Evolutionary conservation across 1,140 invertebrate species (phyloP).

Genomic region (Drosophila subpulchrella): DNA sequence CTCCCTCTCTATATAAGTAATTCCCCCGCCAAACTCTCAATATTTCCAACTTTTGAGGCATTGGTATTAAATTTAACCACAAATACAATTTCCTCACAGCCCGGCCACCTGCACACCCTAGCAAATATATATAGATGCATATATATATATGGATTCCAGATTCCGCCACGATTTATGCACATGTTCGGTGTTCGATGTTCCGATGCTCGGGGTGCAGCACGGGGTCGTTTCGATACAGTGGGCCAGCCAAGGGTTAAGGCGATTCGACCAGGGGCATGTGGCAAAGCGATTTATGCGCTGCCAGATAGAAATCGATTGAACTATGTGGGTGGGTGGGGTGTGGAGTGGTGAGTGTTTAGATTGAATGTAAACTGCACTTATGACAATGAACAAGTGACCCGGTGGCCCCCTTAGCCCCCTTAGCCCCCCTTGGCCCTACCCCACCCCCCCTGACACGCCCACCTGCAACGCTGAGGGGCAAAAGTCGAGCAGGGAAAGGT

Average conservation of each 20-base stretch:
- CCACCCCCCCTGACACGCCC: not conserved
- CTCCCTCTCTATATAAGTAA: not conserved
- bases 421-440: too few species aligned
- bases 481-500: constrained; percentile 26
- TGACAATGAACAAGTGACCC: constrained; percentile 77
- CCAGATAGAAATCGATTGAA: constrained; percentile 80
- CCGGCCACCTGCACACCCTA: constrained; percentile 3
- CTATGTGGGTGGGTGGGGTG: constrained; percentile 20
- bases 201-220: constrained; percentile 6
- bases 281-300: constrained; percentile 80
- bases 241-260: constrained; percentile 21
- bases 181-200: constrained; percentile 4
- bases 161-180: constrained; percentile 37
- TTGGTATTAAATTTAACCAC: constrained; percentile 32
- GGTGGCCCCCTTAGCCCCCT: not conserved
- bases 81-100: constrained; percentile 41
- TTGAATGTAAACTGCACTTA: constrained; percentile 81
- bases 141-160: constrained; percentile 17
- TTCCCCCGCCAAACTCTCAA: constrained; percentile 1
- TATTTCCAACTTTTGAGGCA: constrained; percentile 10
- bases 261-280: constrained; percentile 60
- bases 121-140: not conserved
- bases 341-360: constrained; percentile 67
- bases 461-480: constrained; percentile 29
- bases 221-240: constrained; percentile 16